Evolutionary conservation across 1,140 invertebrate genomes (phyloP), one percentile per base, ranked within the genome.

Genomic region (Monochamus saltuarius): DNA sequence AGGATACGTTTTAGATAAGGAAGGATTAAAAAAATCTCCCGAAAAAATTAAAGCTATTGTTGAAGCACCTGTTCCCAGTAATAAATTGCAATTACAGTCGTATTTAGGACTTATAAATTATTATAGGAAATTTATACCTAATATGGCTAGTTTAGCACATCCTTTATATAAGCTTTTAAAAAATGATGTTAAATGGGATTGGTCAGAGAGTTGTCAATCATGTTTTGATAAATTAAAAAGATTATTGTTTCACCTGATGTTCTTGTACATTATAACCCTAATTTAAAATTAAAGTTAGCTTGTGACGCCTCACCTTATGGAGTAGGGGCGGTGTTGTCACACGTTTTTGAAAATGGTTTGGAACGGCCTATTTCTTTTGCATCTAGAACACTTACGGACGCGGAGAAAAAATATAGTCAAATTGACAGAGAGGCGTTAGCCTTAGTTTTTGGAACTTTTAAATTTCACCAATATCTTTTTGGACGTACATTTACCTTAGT

Each of bases 351-450:
- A 19, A 37, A 79, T 61, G 77, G 72, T 1, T 51, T 51, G 2
- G 74, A 79, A 61, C 47, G 57, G 56, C 76, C 77, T 16, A 77
- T 84, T 43, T 70, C 73, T 4, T 81, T 69, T 70, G 76, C 73
- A 9, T 83, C 81, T 8, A 62, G 75, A 46, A 72, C 73, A 1
- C 65, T 84, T 34, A 70, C 66, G n/a, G 40, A 67, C 34, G 65
- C 78, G 4, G 77, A 84, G 64, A 62, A 70, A 64, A 81, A 77
- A 52, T 82, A 84, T 50, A 59, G 75, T 8, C 77, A 80, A 59
- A 78, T 82, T 22, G 80, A 86, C 35, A 81, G 77, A 64, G 82
- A 87, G 73, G 79, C 77, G 7, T 63, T 81, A n/a, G 75, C 77
- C 1, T 77, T 85, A 9, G 59, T 83, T 1, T 84, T 73, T 67